These are phyloP conservation scores for Carterocephalus palaemon DNA, from an alignment of 2,888 invertebrate genomes.

Conservation along the genomic window DNA sequence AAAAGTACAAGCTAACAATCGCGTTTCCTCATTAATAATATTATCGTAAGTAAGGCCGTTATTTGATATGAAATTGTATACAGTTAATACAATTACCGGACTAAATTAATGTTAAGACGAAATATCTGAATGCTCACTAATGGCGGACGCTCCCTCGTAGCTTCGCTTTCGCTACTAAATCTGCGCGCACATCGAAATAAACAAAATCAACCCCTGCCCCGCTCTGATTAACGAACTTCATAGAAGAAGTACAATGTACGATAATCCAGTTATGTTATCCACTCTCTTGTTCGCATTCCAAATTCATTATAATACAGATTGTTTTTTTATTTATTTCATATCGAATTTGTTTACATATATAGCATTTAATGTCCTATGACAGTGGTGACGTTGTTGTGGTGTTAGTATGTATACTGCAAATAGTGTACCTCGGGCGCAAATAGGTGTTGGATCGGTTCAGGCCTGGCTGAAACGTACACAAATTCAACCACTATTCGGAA, in stretches of 20 bases:
- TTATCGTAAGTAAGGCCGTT: too few species aligned
- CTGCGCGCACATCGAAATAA: slow-evolving; percentile 42
- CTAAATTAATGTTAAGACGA: not conserved
- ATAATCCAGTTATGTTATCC: slow-evolving; percentile 35
- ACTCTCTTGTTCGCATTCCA: slow-evolving; percentile 21
- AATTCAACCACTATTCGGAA: too few species aligned
- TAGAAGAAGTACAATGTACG: slow-evolving; percentile 35
- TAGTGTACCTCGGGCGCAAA: too few species aligned
- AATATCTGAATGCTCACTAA: slow-evolving; percentile 6
- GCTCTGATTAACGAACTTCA: slow-evolving; percentile 45
- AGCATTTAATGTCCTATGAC: too few species aligned
- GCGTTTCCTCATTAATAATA: too few species aligned
- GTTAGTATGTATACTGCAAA: too few species aligned
- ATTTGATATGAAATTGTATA: too few species aligned
- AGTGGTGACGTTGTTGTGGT: too few species aligned
- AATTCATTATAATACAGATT: slow-evolving; percentile 23
- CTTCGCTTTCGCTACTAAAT: slow-evolving; percentile 32
- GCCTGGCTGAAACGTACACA: too few species aligned
- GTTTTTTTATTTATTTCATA: slow-evolving; percentile 14
- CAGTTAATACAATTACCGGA: too few species aligned
- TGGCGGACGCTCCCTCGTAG: slow-evolving; percentile 12
- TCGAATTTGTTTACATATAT: slow-evolving; percentile 14
- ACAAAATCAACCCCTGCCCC: slow-evolving; percentile 44
- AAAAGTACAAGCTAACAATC: too few species aligned
- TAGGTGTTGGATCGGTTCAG: too few species aligned